Percentiles rank a stretch among this genome's conserved stretches.
phyloP scores from a whole-genome alignment of 2,888 invertebrate species.

The Hypomecis punctinalis region DNA sequence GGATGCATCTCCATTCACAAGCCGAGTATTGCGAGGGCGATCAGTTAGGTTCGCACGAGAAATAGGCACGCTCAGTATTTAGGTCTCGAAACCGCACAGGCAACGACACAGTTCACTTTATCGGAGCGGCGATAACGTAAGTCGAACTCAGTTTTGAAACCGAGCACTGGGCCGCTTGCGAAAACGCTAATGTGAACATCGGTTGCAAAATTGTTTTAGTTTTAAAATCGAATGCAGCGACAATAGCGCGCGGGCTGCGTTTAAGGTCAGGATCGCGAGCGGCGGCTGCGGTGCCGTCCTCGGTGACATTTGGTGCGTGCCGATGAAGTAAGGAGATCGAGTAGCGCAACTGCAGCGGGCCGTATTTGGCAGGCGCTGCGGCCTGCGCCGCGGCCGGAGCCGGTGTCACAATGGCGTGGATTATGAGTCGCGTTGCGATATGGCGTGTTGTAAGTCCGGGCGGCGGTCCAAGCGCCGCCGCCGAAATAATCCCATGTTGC shows the following conservation, averaged over 20 bases:
- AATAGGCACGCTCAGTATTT: constrained; percentile 59
- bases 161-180: constrained; percentile 83
- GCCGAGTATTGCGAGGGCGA: constrained; percentile 7
- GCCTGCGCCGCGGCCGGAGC: constrained; percentile 61
- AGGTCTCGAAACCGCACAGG: constrained; percentile 78
- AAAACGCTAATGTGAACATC: constrained; percentile 85
- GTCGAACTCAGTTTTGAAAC: constrained; percentile 82
- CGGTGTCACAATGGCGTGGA: constrained; percentile 80
- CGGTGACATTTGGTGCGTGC: constrained; percentile 54
- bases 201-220: constrained; percentile 84
- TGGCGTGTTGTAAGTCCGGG: constrained; percentile 83
- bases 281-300: constrained; percentile 41
- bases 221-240: constrained; percentile 76
- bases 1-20: constrained; percentile 30
- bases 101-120: constrained; percentile 78
- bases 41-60: constrained; percentile 34
- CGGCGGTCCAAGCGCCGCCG: constrained; percentile 81
- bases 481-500: constrained; percentile 84
- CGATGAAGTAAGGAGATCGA: constrained; percentile 70
- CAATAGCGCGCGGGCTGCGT: constrained; percentile 48
- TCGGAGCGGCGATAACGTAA: constrained; percentile 82
- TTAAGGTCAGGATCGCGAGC: constrained; percentile 28
- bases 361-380: constrained; percentile 77
- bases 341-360: constrained; percentile 66
- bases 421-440: constrained; percentile 83